Evolutionary conservation across 2,888 invertebrate species (phyloP), one percentile per base, ranked within the genome.

Genomic region (Ditylenchus weischeri): DNA sequence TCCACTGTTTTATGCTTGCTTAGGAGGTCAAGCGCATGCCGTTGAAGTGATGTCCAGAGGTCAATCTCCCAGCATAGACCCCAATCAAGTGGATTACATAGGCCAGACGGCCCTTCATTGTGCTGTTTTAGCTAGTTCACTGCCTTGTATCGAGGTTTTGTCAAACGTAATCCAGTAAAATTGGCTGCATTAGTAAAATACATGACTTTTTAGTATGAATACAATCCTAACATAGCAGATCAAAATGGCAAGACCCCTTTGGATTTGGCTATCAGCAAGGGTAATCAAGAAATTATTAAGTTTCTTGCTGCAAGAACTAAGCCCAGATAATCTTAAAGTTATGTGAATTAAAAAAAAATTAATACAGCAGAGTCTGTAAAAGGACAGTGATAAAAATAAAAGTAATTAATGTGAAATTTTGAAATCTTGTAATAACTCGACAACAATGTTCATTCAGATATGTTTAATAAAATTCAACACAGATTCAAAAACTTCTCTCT

Each of bases 21-120:
- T 80, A 49, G 80, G 80, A 0, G 81, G 81, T 0, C 76, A 81
- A 64, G 71, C 77, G 2, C 76, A 77, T 57, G 79, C 80, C 0
- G 70, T 79, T 18, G 69, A 76, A 50, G 75, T 75, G 19, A 77
- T 81, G 80, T 76, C 80, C 47, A 72, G 23, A 67, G 58, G 21
- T 38, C 38, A 35, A 54, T 50, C 21, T 7, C n/a, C 29, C 35
- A 71, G n/a, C 35, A 35, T 68, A 54, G 57, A 71, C 23, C 48
- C n/a, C 66, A 5, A 69, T 36, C 71, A 68, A 29, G 67, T 65
- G 1, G 79, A 80, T 58, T 59, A 65, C 10, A 65, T 72, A 11
- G 75, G 73, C 21, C 72, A 77, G 50, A 80, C 81, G 0, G 76
- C 79, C 1, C 65, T 81, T 0, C 81, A 81, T 66, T 79, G 78